These are phyloP conservation scores for Petrocephalus microphthalmus DNA, from an alignment of 2,113 vertebrate genomes.

Conservation along the genomic window DNA sequence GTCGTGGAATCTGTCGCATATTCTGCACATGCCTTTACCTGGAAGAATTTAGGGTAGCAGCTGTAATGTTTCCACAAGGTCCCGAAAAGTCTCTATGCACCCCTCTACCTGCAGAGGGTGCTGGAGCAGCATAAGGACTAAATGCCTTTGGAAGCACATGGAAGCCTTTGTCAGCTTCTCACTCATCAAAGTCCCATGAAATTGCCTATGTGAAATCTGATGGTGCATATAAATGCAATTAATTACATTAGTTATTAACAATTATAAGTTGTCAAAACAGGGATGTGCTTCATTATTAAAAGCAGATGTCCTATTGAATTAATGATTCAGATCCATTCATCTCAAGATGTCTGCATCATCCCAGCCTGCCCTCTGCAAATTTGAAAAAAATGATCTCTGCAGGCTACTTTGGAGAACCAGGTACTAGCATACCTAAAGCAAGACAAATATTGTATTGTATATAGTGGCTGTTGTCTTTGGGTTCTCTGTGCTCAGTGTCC, in stretches of 20 bases:
- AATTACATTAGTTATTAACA: slow-evolving; percentile 12
- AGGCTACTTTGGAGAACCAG: neutral
- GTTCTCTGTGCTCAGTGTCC: neutral
- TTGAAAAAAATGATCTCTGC: neutral
- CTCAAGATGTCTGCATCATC: neutral
- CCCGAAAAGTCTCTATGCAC: neutral
- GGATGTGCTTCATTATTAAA: slow-evolving; percentile 13
- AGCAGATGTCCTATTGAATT: slow-evolving; percentile 17
- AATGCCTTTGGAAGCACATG: slow-evolving; percentile 3
- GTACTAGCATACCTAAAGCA: neutral
- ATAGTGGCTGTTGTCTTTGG: neutral
- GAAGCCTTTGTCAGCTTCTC: slow-evolving; percentile 2
- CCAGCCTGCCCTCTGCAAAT: neutral
- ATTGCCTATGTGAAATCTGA: neutral
- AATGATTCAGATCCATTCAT: neutral
- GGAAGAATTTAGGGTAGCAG: neutral
- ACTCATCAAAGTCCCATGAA: slow-evolving; percentile 7
- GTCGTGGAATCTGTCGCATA: neutral
- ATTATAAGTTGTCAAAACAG: slow-evolving; percentile 15
- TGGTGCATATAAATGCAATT: slow-evolving; percentile 8
- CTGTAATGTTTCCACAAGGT: neutral
- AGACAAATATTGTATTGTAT: neutral
- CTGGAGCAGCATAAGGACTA: neutral
- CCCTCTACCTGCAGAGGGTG: slow-evolving; percentile 1
- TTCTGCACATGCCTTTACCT: neutral